Evolutionary conservation across 2,797 vertebrate species (phyloP), one percentile per base, ranked within the genome.

Genomic region (Chrysocyon brachyurus): DNA sequence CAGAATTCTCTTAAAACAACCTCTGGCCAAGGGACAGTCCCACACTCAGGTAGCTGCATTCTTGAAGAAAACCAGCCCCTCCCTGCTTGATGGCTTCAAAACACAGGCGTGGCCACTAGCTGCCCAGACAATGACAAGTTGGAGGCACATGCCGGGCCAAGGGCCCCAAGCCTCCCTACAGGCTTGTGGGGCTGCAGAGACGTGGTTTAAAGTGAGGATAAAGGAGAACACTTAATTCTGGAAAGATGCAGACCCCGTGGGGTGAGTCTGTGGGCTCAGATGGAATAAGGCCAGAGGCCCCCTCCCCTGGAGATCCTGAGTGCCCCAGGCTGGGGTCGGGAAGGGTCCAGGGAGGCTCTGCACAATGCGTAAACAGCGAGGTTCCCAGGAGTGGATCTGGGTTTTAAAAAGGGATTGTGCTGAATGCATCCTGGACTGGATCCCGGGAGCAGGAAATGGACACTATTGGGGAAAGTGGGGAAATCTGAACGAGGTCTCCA

Each of bases 1-100:
- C 40, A 24, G 68, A 49, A 61, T 46, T 40, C 33, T 64, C 33
- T 49, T 22, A n/a, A 68, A 92, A 70, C 36, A 24, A 10, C 21
- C 24, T 49, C 14, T 86, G 79, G 24, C 11, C 3, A 5, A 56
- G 52, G 66, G 73, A 26, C 22, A 61, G 72, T 9, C 70, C 8
- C n/a, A n/a, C 14, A 12, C 4, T n/a, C 21, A 36, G 2, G 87
- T 0, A 5, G 54, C 70, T 24, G 33, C 17, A 0, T n/a, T 49
- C 46, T 46, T 49, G 17, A 31, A 36, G 66, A 46, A 46, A 64
- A 94, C 57, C 21, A 33, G 68, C 12, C 40, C 3, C 28, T 33
- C n/a, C 3, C 28, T 26, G 63, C 24, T 22, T 31, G 28, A 64
- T 26, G 31, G 75, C 36, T 75, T 28, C 56, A 14, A 89, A 63